Conservation (phyloP, 2,888 invertebrate genomes). For the Dolichomitus sp. region DNA sequence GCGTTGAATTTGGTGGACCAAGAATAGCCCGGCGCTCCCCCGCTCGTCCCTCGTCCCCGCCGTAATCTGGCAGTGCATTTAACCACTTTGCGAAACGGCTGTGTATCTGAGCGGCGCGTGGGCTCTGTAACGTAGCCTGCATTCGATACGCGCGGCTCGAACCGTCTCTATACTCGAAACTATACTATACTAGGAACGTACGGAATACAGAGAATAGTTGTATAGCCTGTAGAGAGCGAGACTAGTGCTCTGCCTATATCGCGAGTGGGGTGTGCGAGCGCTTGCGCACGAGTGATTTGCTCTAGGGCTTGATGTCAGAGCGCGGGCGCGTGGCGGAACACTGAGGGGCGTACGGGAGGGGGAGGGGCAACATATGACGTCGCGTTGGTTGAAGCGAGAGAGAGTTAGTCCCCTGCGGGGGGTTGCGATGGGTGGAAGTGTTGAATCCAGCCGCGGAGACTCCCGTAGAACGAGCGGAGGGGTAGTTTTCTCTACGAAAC, state of each 20-base stretch:
- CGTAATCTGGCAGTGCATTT: constrained; percentile 85
- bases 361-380: constrained; percentile 54
- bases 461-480: constrained; percentile 56
- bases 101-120: constrained; percentile 74
- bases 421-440: constrained; percentile 13
- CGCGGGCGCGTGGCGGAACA: constrained; percentile 68
- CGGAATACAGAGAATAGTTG: constrained; percentile 42
- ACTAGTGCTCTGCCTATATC: constrained; percentile 12
- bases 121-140: constrained; percentile 80
- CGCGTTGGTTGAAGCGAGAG: constrained; percentile 55
- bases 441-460: constrained; percentile 54
- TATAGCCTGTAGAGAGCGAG: constrained; percentile 12
- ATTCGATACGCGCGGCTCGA: constrained; percentile 81
- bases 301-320: constrained; percentile 62
- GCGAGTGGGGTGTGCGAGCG: constrained; percentile 69
- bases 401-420: constrained; percentile 11
- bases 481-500: constrained; percentile 44
- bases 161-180: constrained; percentile 45
- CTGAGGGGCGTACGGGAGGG: constrained; percentile 61
- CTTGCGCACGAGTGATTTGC: constrained; percentile 49
- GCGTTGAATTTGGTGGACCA: constrained; percentile 53
- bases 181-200: constrained; percentile 17
- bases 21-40: background rate
- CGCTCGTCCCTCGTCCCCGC: constrained; percentile 41
- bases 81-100: constrained; percentile 84